Percentiles rank a stretch among this genome's conserved stretches.
These are phyloP conservation scores for Acronicta leporina DNA, from an alignment of 2,888 invertebrate species.

Conservation along the genomic window DNA sequence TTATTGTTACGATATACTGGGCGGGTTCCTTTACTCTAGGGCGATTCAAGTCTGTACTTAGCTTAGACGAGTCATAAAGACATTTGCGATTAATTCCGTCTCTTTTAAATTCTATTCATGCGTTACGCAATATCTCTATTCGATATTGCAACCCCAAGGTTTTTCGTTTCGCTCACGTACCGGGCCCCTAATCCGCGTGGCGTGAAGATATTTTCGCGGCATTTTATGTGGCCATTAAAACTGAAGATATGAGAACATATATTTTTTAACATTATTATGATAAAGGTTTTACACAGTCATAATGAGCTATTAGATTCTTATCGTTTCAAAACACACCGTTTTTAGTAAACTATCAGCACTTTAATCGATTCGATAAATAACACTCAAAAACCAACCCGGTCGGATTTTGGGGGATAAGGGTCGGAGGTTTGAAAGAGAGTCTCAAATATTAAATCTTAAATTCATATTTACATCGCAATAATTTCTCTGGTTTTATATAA, in stretches of 20 bases:
- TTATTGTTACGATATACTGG: background rate
- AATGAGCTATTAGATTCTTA: no score
- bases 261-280: background rate
- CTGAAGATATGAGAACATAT: slow-evolving; percentile 19
- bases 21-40: background rate
- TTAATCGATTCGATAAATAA: no score
- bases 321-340: no score
- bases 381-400: no score
- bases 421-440: no score
- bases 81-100: slow-evolving; percentile 61
- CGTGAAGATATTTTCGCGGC: slow-evolving; percentile 77
- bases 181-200: slow-evolving; percentile 73
- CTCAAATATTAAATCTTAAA: no score
- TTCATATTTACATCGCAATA: no score
- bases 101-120: slow-evolving; percentile 76
- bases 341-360: no score
- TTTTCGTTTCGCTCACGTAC: slow-evolving; percentile 63
- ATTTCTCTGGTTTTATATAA: no score
- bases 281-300: no score
- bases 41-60: slow-evolving; percentile 15
- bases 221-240: slow-evolving; percentile 61
- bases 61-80: slow-evolving; percentile 6
- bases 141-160: slow-evolving; percentile 68
- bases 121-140: slow-evolving; percentile 68
- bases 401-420: no score